Percentiles rank a stretch among this genome's conserved stretches.
Conservation (phyloP, 1,140 invertebrate species). For the Drosophila melanogaster region DNA sequence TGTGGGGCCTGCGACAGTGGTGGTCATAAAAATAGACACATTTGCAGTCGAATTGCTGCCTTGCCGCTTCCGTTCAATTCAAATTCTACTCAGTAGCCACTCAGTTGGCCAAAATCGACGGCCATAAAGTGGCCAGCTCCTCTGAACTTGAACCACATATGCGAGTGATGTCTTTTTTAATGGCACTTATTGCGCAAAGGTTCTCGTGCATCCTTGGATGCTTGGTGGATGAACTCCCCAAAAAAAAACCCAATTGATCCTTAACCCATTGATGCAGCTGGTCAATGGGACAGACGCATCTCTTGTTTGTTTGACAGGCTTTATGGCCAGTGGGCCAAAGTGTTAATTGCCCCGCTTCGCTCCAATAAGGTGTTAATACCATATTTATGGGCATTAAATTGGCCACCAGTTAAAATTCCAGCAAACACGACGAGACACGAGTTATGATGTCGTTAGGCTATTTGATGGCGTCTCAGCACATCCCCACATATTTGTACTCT, state of each 20-base stretch:
- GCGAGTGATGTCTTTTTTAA: slow-evolving; percentile 37
- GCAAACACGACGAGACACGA: slow-evolving; percentile 51
- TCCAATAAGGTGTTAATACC: slow-evolving; percentile 76
- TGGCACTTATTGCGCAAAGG: slow-evolving; percentile 9
- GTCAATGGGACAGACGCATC: slow-evolving; percentile 36
- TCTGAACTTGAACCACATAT: slow-evolving; percentile 54
- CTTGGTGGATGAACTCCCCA: too few relatives aligned
- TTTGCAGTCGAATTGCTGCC: slow-evolving; percentile 29
- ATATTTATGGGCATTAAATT: slow-evolving; percentile 79
- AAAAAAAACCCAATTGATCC: slow-evolving; percentile 13
- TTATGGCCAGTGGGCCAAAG: slow-evolving; percentile 68
- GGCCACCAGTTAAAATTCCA: slow-evolving; percentile 69
- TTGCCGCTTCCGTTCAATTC: slow-evolving; percentile 15
- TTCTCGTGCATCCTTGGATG: slow-evolving; percentile 40
- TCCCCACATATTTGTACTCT: slow-evolving; percentile 34
- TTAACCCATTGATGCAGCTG: slow-evolving; percentile 34
- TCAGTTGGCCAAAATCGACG: slow-evolving; percentile 37
- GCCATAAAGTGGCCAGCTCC: slow-evolving; percentile 47
- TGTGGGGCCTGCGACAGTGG: slow-evolving; percentile 24
- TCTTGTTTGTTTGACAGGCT: slow-evolving; percentile 41
- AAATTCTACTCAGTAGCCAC: slow-evolving; percentile 22
- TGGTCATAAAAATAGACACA: slow-evolving; percentile 63
- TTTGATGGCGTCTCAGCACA: slow-evolving; percentile 43
- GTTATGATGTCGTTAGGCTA: slow-evolving; percentile 73
- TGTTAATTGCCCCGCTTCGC: slow-evolving; percentile 67